Base-by-base conservation (phyloP, 2,113 vertebrate genomes). In the Perca flavescens region DNA sequence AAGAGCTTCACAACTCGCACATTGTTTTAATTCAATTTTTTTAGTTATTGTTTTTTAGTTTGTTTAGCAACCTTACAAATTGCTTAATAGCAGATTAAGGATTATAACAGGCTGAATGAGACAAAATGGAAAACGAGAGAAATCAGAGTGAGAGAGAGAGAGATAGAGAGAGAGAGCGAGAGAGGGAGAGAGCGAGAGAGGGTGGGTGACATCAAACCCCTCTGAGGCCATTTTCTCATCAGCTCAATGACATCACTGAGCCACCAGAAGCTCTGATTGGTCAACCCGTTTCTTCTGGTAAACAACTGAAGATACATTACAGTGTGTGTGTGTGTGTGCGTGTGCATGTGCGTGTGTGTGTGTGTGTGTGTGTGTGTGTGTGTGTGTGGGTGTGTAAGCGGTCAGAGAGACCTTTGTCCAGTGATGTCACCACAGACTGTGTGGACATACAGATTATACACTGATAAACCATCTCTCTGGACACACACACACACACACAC, bases 161-260 rank as follows among this genome's bases (percentile, higher is more conserved):
- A 68, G 31, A 25, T 46, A 52, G 66, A 34, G 53, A 6, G 60
- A n/a, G n/a, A 11, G 58, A 40, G 12, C 25, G 74, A 50, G 66
- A 58, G 25, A 21, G 52, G 25, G 50, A 57, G 10, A 68, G 31
- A 25, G n/a, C n/a, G 52, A 52, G 66, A 34, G 53, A 6, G 60
- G 52, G 46, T 9, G n/a, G 83, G 86, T 93, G 91, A 93, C 82
- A 88, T 89, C 86, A 85, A 89, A 91, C 54, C 71, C 86, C 89
- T 89, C 80, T 65, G 89, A 91, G 88, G 89, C 79, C 74, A 91
- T 93, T 90, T 91, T 89, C 91, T 92, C 93, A 94, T 91, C 90
- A 78, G 82, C 83, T 84, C 86, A 62, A 73, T 94, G 93, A 94
- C 93, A 94, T 93, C 93, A 95, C 89, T 84, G 50, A 64, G 86